phyloP scores from a whole-genome alignment of 2,113 vertebrate genomes.

The human (Homo sapiens) region GRCh38 chr1:214289001-214289500 shows the following conservation, averaged over 20 bases:
- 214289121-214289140: neutral
- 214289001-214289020: neutral
- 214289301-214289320: neutral
- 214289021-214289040: neutral
- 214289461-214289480: neutral
- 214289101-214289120: neutral
- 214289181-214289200: neutral
- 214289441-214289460: neutral
- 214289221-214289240: neutral
- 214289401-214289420: neutral
- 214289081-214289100: neutral
- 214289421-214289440: neutral
- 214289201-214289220: neutral
- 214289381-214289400: neutral
- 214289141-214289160: neutral
- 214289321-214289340: conserved; percentile 5
- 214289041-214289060: neutral
- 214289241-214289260: neutral
- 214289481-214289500: neutral
- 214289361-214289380: neutral
- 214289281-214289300: neutral
- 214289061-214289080: neutral
- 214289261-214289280: neutral
- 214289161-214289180: neutral
- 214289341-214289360: neutral